Base-by-base conservation (phyloP, 2,113 vertebrate genomes). In the Pleuronectes platessa region DNA sequence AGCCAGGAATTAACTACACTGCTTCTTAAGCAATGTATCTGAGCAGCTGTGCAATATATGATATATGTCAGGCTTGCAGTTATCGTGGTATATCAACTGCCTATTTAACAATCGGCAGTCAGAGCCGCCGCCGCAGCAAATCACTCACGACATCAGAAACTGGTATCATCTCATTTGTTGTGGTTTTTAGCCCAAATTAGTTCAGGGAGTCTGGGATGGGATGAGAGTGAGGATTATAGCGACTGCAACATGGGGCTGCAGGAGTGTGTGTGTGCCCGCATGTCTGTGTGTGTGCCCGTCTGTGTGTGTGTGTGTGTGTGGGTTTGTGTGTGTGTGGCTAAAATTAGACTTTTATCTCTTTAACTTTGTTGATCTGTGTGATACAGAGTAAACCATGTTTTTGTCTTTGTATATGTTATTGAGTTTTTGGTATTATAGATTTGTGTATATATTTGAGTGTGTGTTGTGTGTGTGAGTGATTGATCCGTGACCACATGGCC, bases 141-240 rank as follows among this genome's bases (percentile, higher is more conserved):
- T 88, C 75, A 63, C 37, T 76, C 79, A 76, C 61, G 60, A 23
- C 56, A 73, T 81, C 71, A 76, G 55, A 77, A 85, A 89, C 59
- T 79, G 45, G 37, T 60, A 84, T 88, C 69, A 77, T 81, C 60
- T 79, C 74, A 79, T 87, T 84, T 89, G 78, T 81, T 87, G 78
- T 81, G 78, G 60, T 79, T 86, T 85, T 82, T 77, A 76, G 68
- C 67, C 66, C 73, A 90, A 86, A 87, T 89, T 82, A 83, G 86
- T 67, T 76, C 7, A 84, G 85, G 83, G 82, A 86, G 62, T 81
- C 63, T 84, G 85, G 88, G 85, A 88, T 81, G 78, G 70, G 11
- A 86, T 66, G 60, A 76, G 67, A 70, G 79, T 66, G 62, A 61
- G 63, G 71, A 79, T 86, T 81, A 65, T 61, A 82, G 18, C 21